These are phyloP conservation scores for Drosophila robusta DNA, from an alignment of 2,888 invertebrate species.

Conservation along the genomic window DNA sequence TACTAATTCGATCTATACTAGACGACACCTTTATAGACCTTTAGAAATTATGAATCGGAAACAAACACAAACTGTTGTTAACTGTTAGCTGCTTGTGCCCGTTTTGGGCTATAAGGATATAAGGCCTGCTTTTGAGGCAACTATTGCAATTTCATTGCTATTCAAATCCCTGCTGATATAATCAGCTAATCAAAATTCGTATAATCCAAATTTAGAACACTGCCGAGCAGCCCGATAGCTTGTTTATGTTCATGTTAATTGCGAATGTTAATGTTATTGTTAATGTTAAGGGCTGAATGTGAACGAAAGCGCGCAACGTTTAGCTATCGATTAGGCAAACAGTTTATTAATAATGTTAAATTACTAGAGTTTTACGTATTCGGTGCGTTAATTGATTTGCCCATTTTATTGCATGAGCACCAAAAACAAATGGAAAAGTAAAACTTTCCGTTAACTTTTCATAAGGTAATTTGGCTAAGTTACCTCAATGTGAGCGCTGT, in stretches of 20 bases:
- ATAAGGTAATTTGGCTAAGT: constrained; percentile 43
- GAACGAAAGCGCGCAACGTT: constrained; percentile 16
- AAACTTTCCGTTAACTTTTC: constrained; percentile 48
- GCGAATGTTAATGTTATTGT: constrained; percentile 9
- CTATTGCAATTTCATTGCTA: background rate
- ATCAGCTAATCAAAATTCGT: background rate
- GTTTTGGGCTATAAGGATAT: too few species aligned
- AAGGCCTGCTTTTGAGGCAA: too few species aligned
- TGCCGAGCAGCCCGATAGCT: too few species aligned
- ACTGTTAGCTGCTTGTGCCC: too few species aligned
- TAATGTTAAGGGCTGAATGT: constrained; percentile 8
- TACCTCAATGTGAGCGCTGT: constrained; percentile 7
- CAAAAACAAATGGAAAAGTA: background rate
- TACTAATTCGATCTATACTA: too few species aligned
- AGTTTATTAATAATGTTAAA: constrained; percentile 47
- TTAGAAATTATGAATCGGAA: too few species aligned
- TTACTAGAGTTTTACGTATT: constrained; percentile 16
- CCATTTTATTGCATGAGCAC: constrained; percentile 35
- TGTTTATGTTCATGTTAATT: constrained; percentile 15
- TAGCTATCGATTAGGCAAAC: constrained; percentile 45
- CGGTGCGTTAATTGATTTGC: constrained; percentile 47
- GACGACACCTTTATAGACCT: too few species aligned
- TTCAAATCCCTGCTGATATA: background rate
- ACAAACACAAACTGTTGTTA: too few species aligned
- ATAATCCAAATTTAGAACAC: background rate